Base-by-base conservation (phyloP, 2,888 invertebrate genomes). In the Noctua comes region DNA sequence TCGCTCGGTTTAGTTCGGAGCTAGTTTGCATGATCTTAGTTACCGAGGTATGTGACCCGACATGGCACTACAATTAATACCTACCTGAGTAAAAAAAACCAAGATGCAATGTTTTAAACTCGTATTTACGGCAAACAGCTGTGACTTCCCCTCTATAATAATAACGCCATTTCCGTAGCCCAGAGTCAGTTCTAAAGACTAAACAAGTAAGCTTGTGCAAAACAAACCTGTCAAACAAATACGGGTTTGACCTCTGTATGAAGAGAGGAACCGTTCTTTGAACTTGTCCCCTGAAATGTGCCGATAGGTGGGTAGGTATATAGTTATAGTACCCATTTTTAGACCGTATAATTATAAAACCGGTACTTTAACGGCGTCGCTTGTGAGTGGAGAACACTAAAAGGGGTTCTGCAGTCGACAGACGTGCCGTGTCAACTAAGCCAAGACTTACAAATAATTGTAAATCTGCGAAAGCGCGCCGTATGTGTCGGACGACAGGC, bases 201-300 rank as follows among this genome's bases (percentile, higher is more conserved):
- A 0, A 59, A 27, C 13, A 27, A 59, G 59, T 27, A n/a, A 27
- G 59, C 18, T 3, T 8, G 59, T 31, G 46, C 18, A 46, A 73
- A 73, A 36, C n/a, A 18, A 72, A 46, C 70, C 18, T 16, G 48
- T 16, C 36, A 36, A 68, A 31, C 18, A 70, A 70, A 73, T 73
- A 48, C 36, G n/a, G 16, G n/a, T 48, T 71, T n/a, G 21, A 46
- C 46, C 18, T 27, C 59, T 68, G 31, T 31, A 31, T 68, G 46
- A 46, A 24, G 43, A 43, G 68, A 4, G 21, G 31, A 24, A 31
- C 43, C 2, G 69, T 68, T 31, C 24, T 73, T 69, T 46, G 69
- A 73, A 24, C 68, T 46, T 68, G 68, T 46, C 27, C 3, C 6
- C 10, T 43, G 31, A 24, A 24, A 18, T 24, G 24, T 31, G 27